A percentile compares a stretch with the other conserved stretches of the same genome.
phyloP scores from a whole-genome alignment of 2,113 vertebrate genomes.

The Xenopus laevis region DNA sequence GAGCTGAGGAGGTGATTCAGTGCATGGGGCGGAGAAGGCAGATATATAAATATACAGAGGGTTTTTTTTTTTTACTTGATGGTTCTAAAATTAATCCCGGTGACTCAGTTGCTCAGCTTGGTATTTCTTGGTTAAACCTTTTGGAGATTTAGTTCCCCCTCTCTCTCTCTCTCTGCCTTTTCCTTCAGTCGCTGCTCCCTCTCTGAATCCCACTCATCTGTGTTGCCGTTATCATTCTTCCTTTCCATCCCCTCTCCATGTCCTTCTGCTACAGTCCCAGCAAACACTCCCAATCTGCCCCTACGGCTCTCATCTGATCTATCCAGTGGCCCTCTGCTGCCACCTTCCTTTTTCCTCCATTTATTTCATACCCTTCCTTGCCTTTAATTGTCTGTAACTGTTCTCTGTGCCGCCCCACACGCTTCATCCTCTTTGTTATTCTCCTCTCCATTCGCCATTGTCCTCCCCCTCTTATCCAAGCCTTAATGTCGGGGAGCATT shows the following conservation, averaged over 20 bases:
- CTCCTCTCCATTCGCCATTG: too few species aligned
- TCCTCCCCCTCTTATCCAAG: too few species aligned
- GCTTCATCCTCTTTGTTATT: too few species aligned
- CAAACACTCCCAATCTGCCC: neutral
- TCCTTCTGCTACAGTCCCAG: neutral
- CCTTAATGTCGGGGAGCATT: too few species aligned
- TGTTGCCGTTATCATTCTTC: neutral
- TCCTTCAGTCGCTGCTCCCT: neutral
- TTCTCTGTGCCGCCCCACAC: too few species aligned
- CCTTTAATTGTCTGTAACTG: too few species aligned
- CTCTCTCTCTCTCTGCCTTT: neutral
- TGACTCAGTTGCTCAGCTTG: slow-evolving; percentile 39
- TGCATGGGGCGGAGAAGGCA: slow-evolving; percentile 1
- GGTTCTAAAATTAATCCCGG: slow-evolving; percentile 30
- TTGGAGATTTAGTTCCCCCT: too few species aligned
- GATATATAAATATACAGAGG: neutral
- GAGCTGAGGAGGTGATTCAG: neutral
- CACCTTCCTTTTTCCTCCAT: neutral
- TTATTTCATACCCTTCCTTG: neutral
- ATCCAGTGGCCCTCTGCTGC: neutral
- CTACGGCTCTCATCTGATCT: neutral
- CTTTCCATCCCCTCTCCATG: too few species aligned
- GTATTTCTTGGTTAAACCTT: slow-evolving; percentile 1
- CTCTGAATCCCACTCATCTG: neutral
- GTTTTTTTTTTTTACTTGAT: neutral